phyloP scores from a whole-genome alignment of 2,888 invertebrate species.

The Pilophorus perplexus region DNA sequence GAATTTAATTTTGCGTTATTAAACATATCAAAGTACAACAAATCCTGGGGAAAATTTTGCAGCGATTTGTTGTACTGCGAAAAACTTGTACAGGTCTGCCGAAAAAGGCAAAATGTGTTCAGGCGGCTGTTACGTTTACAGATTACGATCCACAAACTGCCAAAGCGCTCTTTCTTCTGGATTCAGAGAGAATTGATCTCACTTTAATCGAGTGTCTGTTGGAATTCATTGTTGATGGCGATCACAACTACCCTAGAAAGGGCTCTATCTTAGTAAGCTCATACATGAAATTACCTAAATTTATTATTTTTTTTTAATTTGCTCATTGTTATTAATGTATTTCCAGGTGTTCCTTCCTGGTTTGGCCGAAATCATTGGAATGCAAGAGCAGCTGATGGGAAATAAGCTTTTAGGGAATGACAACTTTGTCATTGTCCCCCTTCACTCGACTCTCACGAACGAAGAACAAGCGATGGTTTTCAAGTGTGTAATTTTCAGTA shows the following conservation, averaged over 20 bases:
- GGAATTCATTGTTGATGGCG: constrained; percentile 67
- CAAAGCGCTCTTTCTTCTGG: constrained; percentile 73
- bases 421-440: constrained; percentile 73
- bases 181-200: constrained; percentile 72
- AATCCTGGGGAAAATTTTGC: too few species aligned
- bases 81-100: too few species aligned
- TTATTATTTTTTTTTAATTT: background rate
- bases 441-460: constrained; percentile 81
- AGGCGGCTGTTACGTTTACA: constrained; percentile 4
- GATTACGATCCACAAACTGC: constrained; percentile 17
- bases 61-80: too few species aligned
- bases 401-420: too few species aligned
- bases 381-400: constrained; percentile 67
- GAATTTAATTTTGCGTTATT: too few species aligned
- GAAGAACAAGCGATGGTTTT: constrained; percentile 79
- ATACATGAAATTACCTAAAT: too few species aligned
- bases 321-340: constrained; percentile 7
- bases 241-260: constrained; percentile 64
- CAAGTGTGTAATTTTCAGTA: constrained; percentile 54
- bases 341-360: constrained; percentile 70
- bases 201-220: constrained; percentile 72
- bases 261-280: constrained; percentile 68
- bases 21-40: too few species aligned
- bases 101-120: too few species aligned
- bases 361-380: constrained; percentile 70